Base-by-base conservation (phyloP, 2,797 vertebrate genomes). In the Neosilurus hyrtlii region DNA sequence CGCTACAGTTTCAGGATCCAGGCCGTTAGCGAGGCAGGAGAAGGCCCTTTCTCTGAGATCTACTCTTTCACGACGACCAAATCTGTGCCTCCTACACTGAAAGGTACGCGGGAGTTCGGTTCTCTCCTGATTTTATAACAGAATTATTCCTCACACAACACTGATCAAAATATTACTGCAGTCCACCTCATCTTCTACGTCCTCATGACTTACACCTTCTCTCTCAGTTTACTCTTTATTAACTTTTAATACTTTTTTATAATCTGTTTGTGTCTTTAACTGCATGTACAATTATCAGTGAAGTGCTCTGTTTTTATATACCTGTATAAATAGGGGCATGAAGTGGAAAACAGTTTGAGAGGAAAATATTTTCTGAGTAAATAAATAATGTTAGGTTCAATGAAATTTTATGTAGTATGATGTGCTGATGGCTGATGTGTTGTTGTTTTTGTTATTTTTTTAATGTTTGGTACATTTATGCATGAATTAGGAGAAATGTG, bases 1-100 rank as follows among this genome's bases (percentile, higher is more conserved):
- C 95, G 94, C 90, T 98, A 97, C 94, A 95, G 94, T 0, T 99
- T 98, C 94, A 94, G 97, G 93, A 99, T 99, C 94, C 98, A 99
- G 93, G 96, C 97, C 0, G 89, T 96, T 62, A 98, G 94, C 0
- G 94, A 96, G 24, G 98, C 97, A 0, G 97, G 98, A 37, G 97
- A 99, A 85, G 98, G 98, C 9, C 96, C 96, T 7, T 97, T 96
- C 93, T 99, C 98, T 3, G 95, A 96, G 88, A 92, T 94, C 43
- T 95, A 94, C 86, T 96, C 94, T 70, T 99, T 99, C 95, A 95
- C 93, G 93, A 99, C 98, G 90, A 96, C 95, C 88, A 99, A 98
- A 91, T 97, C 95, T 56, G 90, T 99, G 18, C 98, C 98, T n/a
- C 96, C 97, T 2, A 93, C 95, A 72, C 94, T 98, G 89, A 99